phyloP scores from a whole-genome alignment of 2,888 invertebrate species.

The Habrosyne pyritoides region DNA sequence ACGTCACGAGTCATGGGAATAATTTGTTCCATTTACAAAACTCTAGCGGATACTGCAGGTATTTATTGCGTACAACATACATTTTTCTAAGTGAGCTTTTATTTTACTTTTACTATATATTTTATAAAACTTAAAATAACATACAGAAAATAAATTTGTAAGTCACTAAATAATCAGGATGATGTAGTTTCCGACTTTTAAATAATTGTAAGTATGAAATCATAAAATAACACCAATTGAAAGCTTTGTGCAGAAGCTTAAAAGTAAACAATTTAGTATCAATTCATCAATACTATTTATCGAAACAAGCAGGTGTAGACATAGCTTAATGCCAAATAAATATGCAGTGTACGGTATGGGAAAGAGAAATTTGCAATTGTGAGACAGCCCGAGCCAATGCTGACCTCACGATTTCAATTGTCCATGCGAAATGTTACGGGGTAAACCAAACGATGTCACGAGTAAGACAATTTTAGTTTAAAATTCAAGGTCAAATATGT shows the following conservation, averaged over 20 bases:
- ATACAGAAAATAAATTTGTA: too few relatives aligned
- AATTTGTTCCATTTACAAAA: slow-evolving; percentile 43
- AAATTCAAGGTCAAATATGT: slow-evolving; percentile 79
- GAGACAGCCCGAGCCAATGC: slow-evolving; percentile 73
- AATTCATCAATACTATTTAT: slow-evolving; percentile 24
- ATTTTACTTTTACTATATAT: too few relatives aligned
- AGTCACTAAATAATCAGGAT: too few relatives aligned
- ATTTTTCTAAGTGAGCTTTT: background rate
- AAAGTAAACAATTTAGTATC: background rate
- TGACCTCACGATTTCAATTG: slow-evolving; percentile 83
- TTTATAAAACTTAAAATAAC: too few relatives aligned
- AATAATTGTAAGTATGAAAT: too few relatives aligned
- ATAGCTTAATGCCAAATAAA: slow-evolving; percentile 63
- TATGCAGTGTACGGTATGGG: slow-evolving; percentile 72
- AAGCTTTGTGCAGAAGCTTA: background rate
- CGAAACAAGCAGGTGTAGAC: slow-evolving; percentile 50
- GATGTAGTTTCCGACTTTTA: too few relatives aligned
- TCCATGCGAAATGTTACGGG: slow-evolving; percentile 80
- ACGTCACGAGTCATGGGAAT: slow-evolving; percentile 46
- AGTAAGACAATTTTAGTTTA: slow-evolving; percentile 73
- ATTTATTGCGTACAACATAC: slow-evolving; percentile 14
- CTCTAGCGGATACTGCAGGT: slow-evolving; percentile 32
- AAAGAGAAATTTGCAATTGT: slow-evolving; percentile 78
- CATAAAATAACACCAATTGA: too few relatives aligned
- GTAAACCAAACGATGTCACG: slow-evolving; percentile 78